Base-by-base conservation (phyloP, 2,113 vertebrate species). In the Fulmarus glacialis region DNA sequence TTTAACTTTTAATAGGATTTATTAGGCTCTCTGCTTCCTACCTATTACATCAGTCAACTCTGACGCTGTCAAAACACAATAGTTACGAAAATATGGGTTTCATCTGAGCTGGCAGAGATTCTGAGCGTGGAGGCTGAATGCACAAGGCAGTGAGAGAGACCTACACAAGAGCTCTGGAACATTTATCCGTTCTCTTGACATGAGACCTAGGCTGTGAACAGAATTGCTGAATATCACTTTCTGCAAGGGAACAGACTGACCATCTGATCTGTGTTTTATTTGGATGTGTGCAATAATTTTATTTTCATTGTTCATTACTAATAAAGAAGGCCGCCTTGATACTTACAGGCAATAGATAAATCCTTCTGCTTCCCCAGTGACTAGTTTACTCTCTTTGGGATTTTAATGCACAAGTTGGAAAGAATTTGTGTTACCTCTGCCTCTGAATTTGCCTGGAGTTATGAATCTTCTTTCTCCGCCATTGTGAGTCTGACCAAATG, bases 1-100 rank as follows among this genome's bases (percentile, higher is more conserved):
- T 97, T 96, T 89, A 90, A 93, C 89, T 87, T 95, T 87, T 92
- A 97, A 96, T 87, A 89, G 10, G 11, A 94, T 97, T 98, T 98
- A 91, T 87, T 97, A 83, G 53, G 26, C 75, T 79, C n/a, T 94
- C 42, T 91, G 77, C 68, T 96, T 96, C 79, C 87, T 92, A 26
- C 73, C 78, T 93, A 53, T 90, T 90, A 86, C 63, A 91, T 87
- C 59, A 94, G 75, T 90, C 89, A 92, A 73, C 63, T 81, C 45
- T 73, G 86, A 93, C 8, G 13, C 89, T 95, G 87, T 96, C 91
- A 87, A 93, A 96, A 90, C 89, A 87, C 89, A 95, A 90, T 36
- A 88, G 71, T 95, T 92, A 42, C 45, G 87, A 80, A 93, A 93
- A 34, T 79, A 92, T 4, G 21, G 63, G 36, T 89, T 97, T 77